Base-by-base conservation (phyloP, 1,140 invertebrate genomes). In the Diprion similis region DNA sequence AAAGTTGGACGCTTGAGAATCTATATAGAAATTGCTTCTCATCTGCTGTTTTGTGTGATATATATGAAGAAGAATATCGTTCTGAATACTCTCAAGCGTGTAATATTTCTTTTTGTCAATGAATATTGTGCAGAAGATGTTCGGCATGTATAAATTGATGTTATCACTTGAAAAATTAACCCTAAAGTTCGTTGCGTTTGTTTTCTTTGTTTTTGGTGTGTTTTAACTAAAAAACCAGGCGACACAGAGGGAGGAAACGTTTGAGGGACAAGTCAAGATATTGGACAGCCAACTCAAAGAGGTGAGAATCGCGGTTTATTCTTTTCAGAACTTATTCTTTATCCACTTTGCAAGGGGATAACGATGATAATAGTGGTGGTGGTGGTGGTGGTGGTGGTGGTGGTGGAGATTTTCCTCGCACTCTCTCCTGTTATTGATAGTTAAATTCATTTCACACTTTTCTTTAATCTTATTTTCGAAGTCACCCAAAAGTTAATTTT, bases 241-340 rank as follows among this genome's bases (percentile, higher is more conserved):
- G 82, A 97, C 95, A 84, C 95, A 98, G 90, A 95, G 97, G 90
- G 98, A 99, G 91, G 97, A 99, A 90, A 94, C 94, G 78, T 98
- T 96, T 89, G 96, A 97, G 87, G 93, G 93, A 84, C 96, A 97
- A 89, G 96, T 98, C 81, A 97, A 97, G 91, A 92, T 95, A 84
- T 91, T 98, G 87, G 94, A 96, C 86, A 92, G 93, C 87, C 94
- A 96, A 89, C 93, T 99, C 79, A 97, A 96, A 93, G 96, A 98
- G 95, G 96, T 97, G 95, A 90, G 78, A 68, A 19, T 15, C 13
- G 17, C 77, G 15, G 66, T 48, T 59, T 64, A 72, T 77, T 59
- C 70, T 74, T 76, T 45, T 69, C 66, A 72, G 71, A 15, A 68
- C 9, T 37, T 37, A 66, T n/a, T 24, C 45, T 15, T 37, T 37